phyloP scores from a whole-genome alignment of 2,888 invertebrate genomes.

The Galerucella nymphaeae region DNA sequence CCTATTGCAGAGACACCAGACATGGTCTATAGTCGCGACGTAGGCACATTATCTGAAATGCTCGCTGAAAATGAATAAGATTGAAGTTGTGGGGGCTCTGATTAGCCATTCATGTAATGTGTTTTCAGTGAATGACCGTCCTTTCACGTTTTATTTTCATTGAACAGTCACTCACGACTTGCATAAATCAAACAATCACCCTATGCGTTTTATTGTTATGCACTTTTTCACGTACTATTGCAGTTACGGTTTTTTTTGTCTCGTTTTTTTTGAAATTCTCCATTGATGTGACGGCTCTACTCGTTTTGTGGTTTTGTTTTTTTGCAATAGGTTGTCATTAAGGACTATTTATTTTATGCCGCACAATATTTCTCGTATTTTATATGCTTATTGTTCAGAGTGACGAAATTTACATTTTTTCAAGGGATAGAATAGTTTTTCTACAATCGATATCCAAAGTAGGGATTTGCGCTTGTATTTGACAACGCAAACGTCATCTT shows the following conservation, averaged over 20 bases:
- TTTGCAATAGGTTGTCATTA: neutral
- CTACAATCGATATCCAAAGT: too few species aligned
- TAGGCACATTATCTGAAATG: constrained; percentile 14
- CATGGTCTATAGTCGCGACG: constrained; percentile 9
- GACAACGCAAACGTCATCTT: too few species aligned
- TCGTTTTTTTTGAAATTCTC: neutral
- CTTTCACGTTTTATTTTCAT: constrained; percentile 41
- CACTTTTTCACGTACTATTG: constrained; percentile 32
- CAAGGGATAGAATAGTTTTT: too few species aligned
- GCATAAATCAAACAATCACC: constrained; percentile 38
- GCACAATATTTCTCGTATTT: neutral
- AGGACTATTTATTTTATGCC: neutral
- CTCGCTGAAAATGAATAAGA: constrained; percentile 34
- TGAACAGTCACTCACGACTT: constrained; percentile 38
- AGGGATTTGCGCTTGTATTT: too few species aligned
- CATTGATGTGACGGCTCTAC: constrained; percentile 3
- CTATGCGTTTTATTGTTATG: constrained; percentile 26
- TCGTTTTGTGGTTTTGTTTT: constrained; percentile 2
- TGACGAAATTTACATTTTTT: too few species aligned
- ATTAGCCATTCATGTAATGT: constrained; percentile 41
- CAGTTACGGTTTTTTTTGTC: constrained; percentile 16
- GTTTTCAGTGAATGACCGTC: constrained; percentile 39
- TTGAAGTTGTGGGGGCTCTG: constrained; percentile 21
- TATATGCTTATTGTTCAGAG: neutral
- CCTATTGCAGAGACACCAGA: constrained; percentile 7